Conservation (phyloP, 2,888 invertebrate genomes). For the Molorchus minor region DNA sequence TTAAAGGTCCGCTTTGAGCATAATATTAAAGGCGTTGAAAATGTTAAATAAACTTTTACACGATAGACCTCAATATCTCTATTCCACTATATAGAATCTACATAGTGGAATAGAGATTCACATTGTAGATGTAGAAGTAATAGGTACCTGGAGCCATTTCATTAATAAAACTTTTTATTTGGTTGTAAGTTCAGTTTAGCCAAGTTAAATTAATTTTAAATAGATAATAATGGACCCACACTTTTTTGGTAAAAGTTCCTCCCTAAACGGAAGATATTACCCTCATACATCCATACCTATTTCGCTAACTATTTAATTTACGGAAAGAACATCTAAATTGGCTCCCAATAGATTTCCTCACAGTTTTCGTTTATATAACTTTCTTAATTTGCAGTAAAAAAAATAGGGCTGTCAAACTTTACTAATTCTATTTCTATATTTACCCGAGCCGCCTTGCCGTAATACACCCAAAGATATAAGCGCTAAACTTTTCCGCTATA, state of each 20-base stretch:
- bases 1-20: no score
- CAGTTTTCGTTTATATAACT: not conserved
- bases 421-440: slow-evolving; percentile 1
- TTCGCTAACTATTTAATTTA: not conserved
- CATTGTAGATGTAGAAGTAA: no score
- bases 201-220: no score
- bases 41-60: no score
- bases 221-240: no score
- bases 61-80: no score
- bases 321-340: not conserved
- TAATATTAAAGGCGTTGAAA: no score
- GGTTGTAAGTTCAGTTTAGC: no score
- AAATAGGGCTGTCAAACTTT: slow-evolving; percentile 1
- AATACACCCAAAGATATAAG: not conserved
- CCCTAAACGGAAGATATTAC: not conserved
- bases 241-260: not conserved
- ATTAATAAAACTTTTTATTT: no score
- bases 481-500: slow-evolving; percentile 3
- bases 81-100: no score
- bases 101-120: no score
- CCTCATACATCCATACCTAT: not conserved
- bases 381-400: slow-evolving; percentile 9
- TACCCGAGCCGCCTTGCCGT: not conserved
- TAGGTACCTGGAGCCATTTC: no score
- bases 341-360: not conserved